Percentiles rank a stretch among this genome's conserved stretches.
Conservation (phyloP, 2,888 invertebrate species). For the Hecatera dysodea region DNA sequence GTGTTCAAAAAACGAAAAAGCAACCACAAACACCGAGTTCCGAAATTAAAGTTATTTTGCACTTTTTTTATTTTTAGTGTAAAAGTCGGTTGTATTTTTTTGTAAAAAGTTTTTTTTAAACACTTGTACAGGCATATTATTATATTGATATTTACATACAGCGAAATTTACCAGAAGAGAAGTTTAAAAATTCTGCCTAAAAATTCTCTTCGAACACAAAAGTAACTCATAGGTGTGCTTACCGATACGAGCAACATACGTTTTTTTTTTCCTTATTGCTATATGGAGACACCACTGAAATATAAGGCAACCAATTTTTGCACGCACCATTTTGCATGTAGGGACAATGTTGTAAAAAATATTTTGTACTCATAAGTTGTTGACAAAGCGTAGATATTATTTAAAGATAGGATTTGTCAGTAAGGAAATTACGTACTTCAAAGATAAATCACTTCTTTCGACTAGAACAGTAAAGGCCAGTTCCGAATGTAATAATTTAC, state of each 20-base stretch:
- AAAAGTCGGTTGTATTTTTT: too few species aligned
- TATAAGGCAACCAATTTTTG: conserved; percentile 44
- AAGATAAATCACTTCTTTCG: not conserved
- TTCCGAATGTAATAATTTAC: not conserved
- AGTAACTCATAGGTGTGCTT: conserved; percentile 42
- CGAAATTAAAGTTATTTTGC: too few species aligned
- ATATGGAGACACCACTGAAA: conserved; percentile 37
- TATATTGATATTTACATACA: too few species aligned
- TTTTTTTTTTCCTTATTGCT: conserved; percentile 54
- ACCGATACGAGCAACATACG: conserved; percentile 38
- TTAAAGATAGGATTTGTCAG: not conserved
- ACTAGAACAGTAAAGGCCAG: not conserved
- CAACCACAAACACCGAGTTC: too few species aligned
- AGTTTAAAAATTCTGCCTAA: conserved; percentile 7
- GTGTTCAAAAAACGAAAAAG: too few species aligned
- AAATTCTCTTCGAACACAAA: conserved; percentile 25
- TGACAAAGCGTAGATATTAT: not conserved
- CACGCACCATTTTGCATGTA: conserved; percentile 41
- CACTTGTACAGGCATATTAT: not conserved
- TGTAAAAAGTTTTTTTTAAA: not conserved
- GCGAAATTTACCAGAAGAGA: not conserved
- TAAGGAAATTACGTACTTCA: not conserved
- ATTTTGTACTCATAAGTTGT: not conserved
- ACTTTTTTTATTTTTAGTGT: too few species aligned
- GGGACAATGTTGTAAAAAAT: conserved; percentile 25